These are phyloP conservation scores for Syrista parreyssii DNA, from an alignment of 2,888 invertebrate genomes.

Conservation along the genomic window DNA sequence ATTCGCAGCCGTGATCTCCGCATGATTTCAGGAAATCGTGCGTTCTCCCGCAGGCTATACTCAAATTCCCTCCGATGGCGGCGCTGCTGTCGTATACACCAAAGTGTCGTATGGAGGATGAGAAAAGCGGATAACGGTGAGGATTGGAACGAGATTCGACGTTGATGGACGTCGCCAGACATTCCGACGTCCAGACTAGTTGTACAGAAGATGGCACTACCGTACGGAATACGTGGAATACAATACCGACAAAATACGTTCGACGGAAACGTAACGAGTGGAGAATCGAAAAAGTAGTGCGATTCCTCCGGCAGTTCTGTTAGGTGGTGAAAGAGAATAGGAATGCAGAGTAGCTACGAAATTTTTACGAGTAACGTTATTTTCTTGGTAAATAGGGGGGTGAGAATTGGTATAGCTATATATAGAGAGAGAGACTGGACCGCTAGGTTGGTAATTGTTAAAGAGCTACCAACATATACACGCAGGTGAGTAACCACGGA, in stretches of 20 bases:
- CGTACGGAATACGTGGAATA: background rate
- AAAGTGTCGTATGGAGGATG: background rate
- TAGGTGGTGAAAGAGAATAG: background rate
- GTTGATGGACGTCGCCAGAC: background rate
- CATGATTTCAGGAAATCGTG: slow-evolving; percentile 1
- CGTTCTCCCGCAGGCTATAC: slow-evolving; percentile 5
- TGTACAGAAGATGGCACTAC: background rate
- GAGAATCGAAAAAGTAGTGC: background rate
- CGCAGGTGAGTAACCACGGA: background rate
- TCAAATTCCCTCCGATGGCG: background rate
- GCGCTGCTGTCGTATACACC: background rate
- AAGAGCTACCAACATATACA: background rate
- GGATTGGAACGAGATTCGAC: background rate
- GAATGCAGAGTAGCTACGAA: background rate
- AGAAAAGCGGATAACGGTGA: background rate
- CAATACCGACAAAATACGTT: background rate
- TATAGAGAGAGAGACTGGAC: background rate
- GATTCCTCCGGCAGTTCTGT: background rate
- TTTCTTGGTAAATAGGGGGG: background rate
- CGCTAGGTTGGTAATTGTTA: slow-evolving; percentile 6
- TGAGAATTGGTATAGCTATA: background rate
- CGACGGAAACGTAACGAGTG: background rate
- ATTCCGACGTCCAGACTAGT: background rate
- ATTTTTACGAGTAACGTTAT: background rate
- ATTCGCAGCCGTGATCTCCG: slow-evolving; percentile 7